Percentiles rank a stretch among this genome's conserved stretches.
Conservation (phyloP, 1,140 invertebrate species). For the Orius insidiosus region DNA sequence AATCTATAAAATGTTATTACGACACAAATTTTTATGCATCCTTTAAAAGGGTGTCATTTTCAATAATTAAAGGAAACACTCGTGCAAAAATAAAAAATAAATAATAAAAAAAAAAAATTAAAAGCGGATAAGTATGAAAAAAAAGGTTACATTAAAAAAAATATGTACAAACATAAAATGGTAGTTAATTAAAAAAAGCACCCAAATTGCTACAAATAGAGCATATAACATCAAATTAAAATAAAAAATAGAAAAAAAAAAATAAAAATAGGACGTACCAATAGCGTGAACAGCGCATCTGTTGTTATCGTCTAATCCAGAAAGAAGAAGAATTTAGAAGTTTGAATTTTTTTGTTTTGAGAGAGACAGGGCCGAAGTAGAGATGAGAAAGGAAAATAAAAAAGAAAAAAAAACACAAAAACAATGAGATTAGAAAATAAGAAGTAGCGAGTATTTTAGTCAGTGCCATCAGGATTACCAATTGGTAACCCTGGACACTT, state of each 20-base stretch:
- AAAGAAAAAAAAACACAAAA: constrained; percentile 7
- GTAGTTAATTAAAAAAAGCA: constrained; percentile 16
- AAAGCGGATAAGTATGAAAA: constrained; percentile 13
- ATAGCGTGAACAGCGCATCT: constrained; percentile 99
- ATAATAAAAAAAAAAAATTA: not conserved
- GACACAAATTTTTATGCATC: no score
- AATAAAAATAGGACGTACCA: constrained; percentile 67
- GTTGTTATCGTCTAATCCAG: constrained; percentile 89
- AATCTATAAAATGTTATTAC: constrained; percentile 11
- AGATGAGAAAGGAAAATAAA: not conserved
- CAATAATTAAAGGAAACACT: no score
- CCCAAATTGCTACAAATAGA: constrained; percentile 7
- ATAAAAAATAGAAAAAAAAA: constrained; percentile 16
- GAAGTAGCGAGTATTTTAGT: constrained; percentile 1
- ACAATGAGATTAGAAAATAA: constrained; percentile 9
- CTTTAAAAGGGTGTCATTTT: no score
- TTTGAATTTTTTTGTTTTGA: constrained; percentile 5
- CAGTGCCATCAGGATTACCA: not conserved
- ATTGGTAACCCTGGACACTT: not conserved
- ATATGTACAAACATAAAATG: constrained; percentile 15
- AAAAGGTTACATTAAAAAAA: constrained; percentile 7
- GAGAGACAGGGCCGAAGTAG: not conserved
- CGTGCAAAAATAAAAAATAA: no score
- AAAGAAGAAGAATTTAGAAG: constrained; percentile 6
- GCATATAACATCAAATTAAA: constrained; percentile 6